A percentile compares a stretch with the other conserved stretches of the same genome.
phyloP scores from a whole-genome alignment of 2,797 vertebrate genomes.

The Lycodopsis pacificus region DNA sequence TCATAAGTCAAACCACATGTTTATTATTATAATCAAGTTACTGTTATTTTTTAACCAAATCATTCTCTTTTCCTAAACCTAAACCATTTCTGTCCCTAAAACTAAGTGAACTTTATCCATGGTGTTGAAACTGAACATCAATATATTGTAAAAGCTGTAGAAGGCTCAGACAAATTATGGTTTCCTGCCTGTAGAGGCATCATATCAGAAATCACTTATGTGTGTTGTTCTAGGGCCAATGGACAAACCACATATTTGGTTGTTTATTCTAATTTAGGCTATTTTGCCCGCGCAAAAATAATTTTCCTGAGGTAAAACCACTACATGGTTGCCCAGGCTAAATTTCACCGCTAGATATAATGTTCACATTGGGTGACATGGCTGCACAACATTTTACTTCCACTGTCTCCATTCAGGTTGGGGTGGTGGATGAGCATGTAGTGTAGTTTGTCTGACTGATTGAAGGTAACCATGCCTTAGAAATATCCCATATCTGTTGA shows the following conservation, averaged over 20 bases:
- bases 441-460: background rate
- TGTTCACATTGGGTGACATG: background rate
- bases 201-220: background rate
- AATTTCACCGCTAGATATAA: background rate
- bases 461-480: constrained; percentile 3
- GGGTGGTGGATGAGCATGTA: background rate
- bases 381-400: background rate
- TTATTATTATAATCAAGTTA: background rate
- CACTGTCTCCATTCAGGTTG: background rate
- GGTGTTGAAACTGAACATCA: background rate
- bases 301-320: background rate
- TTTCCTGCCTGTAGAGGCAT: background rate
- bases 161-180: background rate
- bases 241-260: background rate
- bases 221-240: background rate
- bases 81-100: background rate
- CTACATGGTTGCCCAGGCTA: background rate
- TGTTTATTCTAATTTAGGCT: background rate
- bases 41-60: no score
- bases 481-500: background rate
- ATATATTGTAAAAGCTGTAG: background rate
- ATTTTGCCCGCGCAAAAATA: background rate
- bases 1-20: background rate
- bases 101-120: background rate
- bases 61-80: background rate